phyloP scores from a whole-genome alignment of 64 coral and sea anemone genomes.

The Porites lutea region DNA sequence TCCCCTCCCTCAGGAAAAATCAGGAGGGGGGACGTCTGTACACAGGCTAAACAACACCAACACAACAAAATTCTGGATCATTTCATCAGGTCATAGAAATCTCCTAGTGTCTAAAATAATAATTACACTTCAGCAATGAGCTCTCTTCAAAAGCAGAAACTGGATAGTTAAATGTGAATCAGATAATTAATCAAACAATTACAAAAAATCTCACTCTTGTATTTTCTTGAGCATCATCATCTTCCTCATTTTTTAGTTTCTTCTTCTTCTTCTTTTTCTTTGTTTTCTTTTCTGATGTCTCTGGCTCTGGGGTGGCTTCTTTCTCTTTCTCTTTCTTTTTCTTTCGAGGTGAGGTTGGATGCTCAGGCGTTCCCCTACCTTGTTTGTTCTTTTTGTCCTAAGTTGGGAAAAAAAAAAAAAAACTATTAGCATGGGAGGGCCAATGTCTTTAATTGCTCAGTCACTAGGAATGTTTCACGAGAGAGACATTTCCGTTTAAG shows the following conservation, averaged over 20 bases:
- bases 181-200: background rate
- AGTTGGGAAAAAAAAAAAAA: background rate
- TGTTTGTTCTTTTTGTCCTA: constrained; percentile 17
- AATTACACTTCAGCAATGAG: background rate
- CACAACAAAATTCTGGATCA: no score
- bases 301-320: constrained; percentile 41
- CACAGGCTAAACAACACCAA: no score
- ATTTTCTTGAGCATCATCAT: background rate
- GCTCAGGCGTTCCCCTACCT: background rate
- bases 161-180: background rate
- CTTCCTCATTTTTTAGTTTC: constrained; percentile 2
- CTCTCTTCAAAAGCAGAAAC: background rate
- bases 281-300: constrained; percentile 37
- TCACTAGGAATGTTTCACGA: no score
- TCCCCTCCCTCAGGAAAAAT: no score
- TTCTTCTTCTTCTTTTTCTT: constrained; percentile 85
- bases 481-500: no score
- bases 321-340: constrained; percentile 36
- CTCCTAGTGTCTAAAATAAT: no score
- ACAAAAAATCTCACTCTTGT: background rate
- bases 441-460: no score
- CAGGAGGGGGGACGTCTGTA: no score
- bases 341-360: background rate
- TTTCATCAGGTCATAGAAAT: no score
- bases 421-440: no score